A percentile compares a stretch with the other conserved stretches of the same genome.
phyloP scores from a whole-genome alignment of 2,113 vertebrate genomes.

The Dinomys branickii region DNA sequence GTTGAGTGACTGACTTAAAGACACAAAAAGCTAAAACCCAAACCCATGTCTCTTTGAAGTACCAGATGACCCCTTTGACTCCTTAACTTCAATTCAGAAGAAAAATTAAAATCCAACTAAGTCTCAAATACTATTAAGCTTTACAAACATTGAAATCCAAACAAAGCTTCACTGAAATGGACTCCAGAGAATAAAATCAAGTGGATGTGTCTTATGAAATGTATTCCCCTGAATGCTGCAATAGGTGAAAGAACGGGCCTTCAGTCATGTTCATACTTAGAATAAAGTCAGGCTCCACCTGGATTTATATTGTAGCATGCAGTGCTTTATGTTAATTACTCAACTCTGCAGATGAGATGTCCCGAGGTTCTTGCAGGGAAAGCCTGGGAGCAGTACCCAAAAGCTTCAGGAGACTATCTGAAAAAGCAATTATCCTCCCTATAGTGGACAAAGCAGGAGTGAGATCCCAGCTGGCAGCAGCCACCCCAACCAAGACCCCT shows the following conservation, averaged over 20 bases:
- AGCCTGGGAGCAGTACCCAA: background rate
- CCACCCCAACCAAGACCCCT: background rate
- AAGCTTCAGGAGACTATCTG: background rate
- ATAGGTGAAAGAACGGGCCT: accelerated
- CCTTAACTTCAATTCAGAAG: background rate
- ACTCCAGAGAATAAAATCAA: background rate
- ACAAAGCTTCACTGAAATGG: background rate
- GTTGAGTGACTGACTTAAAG: background rate
- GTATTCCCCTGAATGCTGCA: too few species aligned
- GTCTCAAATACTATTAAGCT: background rate
- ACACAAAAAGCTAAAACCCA: background rate
- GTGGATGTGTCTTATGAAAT: background rate
- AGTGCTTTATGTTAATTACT: background rate
- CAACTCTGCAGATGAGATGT: background rate
- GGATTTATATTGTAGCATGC: background rate
- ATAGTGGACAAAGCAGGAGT: background rate
- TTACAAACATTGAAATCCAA: background rate
- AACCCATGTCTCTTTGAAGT: background rate
- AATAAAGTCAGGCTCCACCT: background rate
- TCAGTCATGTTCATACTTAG: background rate
- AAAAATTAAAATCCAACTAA: background rate
- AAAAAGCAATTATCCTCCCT: background rate
- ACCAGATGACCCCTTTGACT: background rate
- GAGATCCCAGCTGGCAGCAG: too few species aligned
- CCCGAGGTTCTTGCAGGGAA: background rate